Percentiles rank a stretch among this genome's conserved stretches.
These are phyloP conservation scores for Reticulitermes speratus DNA, from an alignment of 1,140 invertebrate species.

Conservation along the genomic window DNA sequence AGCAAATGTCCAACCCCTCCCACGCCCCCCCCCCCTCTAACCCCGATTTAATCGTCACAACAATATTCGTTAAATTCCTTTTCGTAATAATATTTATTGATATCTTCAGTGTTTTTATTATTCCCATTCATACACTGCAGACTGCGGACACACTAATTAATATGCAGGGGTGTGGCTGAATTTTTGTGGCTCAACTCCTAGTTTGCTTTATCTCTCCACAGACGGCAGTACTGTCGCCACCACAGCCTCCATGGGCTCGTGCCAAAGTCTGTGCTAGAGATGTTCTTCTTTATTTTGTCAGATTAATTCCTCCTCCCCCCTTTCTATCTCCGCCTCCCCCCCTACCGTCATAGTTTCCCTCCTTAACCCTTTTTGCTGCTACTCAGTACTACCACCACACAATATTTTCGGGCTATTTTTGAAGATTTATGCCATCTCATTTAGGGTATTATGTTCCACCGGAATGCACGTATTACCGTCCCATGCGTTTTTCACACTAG, in stretches of 20 bases:
- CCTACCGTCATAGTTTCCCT: neutral
- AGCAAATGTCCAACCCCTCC: no score
- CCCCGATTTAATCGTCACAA: no score
- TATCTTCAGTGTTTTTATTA: no score
- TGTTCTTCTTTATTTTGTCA: conserved; percentile 19
- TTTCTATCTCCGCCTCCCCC: neutral
- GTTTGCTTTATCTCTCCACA: conserved; percentile 1
- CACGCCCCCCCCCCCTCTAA: no score
- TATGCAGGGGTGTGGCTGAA: neutral
- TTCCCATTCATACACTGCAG: no score
- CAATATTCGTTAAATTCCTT: no score
- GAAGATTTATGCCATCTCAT: conserved; percentile 35
- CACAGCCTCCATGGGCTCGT: neutral
- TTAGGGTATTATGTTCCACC: conserved; percentile 36
- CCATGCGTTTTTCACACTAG: conserved; percentile 32
- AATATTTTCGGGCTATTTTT: conserved; percentile 35
- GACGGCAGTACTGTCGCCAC: neutral
- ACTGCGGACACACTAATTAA: neutral
- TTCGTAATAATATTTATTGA: no score
- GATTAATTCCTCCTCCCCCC: neutral
- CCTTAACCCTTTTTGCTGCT: conserved; percentile 14
- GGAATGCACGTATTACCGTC: conserved; percentile 37
- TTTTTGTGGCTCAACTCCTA: neutral
- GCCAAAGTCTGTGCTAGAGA: conserved; percentile 14
- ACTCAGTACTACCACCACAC: conserved; percentile 25